These are phyloP conservation scores for Danio aesculapii DNA, from an alignment of 2,797 vertebrate genomes.

Conservation along the genomic window DNA sequence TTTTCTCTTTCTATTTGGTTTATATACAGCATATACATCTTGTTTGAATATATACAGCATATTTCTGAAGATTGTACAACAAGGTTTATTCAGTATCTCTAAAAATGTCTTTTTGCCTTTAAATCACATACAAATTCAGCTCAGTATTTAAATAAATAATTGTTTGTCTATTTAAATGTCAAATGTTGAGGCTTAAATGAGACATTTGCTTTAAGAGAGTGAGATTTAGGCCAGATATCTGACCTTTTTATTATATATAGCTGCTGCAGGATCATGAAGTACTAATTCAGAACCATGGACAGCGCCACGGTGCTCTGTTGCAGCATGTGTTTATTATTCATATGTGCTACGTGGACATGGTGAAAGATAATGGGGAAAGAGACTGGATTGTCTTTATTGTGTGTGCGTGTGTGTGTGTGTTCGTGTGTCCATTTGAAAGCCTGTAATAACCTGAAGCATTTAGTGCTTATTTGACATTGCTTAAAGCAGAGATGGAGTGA, in stretches of 20 bases:
- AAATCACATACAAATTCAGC: not conserved
- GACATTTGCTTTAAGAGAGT: slow-evolving; percentile 9
- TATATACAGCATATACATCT: too few relatives aligned
- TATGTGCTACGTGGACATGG: not conserved
- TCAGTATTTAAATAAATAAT: not conserved
- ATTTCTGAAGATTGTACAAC: slow-evolving; percentile 8
- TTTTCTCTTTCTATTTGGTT: not conserved
- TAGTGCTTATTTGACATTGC: slow-evolving; percentile 48
- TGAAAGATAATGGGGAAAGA: slow-evolving; percentile 3
- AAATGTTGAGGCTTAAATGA: not conserved
- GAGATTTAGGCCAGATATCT: slow-evolving; percentile 9
- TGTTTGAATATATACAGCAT: not conserved
- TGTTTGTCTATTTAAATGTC: slow-evolving; percentile 7
- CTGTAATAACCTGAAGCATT: slow-evolving; percentile 56
- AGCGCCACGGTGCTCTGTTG: slow-evolving; percentile 59
- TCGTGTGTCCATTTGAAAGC: slow-evolving; percentile 34
- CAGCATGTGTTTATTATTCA: not conserved
- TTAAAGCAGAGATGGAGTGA: not conserved
- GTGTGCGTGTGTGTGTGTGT: not conserved
- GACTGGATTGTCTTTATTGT: not conserved
- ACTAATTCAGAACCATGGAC: slow-evolving; percentile 78
- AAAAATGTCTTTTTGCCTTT: not conserved
- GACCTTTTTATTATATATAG: slow-evolving; percentile 23
- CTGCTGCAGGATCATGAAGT: slow-evolving; percentile 1
- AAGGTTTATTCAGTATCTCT: not conserved